A percentile compares a stretch with the other conserved stretches of the same genome.
Conservation (phyloP, 2,888 invertebrate species). For the Trachelus stipa region DNA sequence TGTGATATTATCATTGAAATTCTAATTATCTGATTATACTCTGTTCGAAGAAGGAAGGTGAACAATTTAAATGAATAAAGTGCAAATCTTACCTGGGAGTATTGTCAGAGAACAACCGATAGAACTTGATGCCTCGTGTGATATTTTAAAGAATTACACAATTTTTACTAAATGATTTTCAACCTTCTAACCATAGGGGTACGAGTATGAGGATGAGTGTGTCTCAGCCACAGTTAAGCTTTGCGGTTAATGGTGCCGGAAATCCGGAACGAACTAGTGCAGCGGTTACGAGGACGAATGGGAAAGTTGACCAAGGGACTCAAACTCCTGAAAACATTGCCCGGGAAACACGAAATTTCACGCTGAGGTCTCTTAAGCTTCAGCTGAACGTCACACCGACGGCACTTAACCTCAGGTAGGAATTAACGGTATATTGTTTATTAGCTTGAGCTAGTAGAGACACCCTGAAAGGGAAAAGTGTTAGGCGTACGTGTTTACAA, state of each 20-base stretch:
- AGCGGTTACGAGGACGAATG: constrained; percentile 37
- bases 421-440: not conserved
- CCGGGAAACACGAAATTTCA: constrained; percentile 75
- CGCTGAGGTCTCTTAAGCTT: constrained; percentile 72
- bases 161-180: not conserved
- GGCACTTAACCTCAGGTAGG: constrained; percentile 72
- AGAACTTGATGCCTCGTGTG: not conserved
- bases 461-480: not conserved
- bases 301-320: constrained; percentile 76
- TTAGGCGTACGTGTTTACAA: not conserved
- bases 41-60: no score
- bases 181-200: constrained; percentile 41
- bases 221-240: constrained; percentile 73
- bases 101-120: not conserved
- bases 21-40: no score
- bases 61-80: not conserved
- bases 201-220: constrained; percentile 70
- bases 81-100: not conserved
- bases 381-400: constrained; percentile 73
- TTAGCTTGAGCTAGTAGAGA: not conserved
- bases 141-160: not conserved
- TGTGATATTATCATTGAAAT: not conserved
- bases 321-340: constrained; percentile 80
- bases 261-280: constrained; percentile 43
- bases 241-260: constrained; percentile 70